phyloP scores from a whole-genome alignment of 1,140 invertebrate species.

The Wiebesia pumilae region DNA sequence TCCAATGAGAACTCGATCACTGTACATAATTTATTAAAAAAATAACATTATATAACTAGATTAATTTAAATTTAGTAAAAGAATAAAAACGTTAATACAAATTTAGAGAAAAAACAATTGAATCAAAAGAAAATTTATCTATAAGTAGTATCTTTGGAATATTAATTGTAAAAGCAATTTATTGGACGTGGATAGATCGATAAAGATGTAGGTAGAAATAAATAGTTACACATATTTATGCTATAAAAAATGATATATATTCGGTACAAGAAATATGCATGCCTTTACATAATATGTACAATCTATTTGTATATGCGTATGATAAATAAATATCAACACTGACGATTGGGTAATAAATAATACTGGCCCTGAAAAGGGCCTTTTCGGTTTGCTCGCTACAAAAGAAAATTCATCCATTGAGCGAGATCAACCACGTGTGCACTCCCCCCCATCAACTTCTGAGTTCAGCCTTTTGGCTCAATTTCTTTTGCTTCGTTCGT shows the following conservation, averaged over 20 bases:
- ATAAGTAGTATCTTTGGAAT: too few relatives aligned
- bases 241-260: conserved; percentile 49
- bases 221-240: neutral
- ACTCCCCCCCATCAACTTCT: too few relatives aligned
- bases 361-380: conserved; percentile 55
- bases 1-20: conserved; percentile 33
- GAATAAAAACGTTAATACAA: neutral
- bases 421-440: too few relatives aligned
- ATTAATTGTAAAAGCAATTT: too few relatives aligned
- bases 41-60: neutral
- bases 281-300: conserved; percentile 36
- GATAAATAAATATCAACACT: conserved; percentile 36
- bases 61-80: neutral
- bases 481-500: too few relatives aligned
- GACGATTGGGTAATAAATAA: conserved; percentile 42
- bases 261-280: conserved; percentile 28
- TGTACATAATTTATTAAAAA: conserved; percentile 23
- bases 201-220: neutral
- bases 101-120: neutral
- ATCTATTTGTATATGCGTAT: conserved; percentile 14
- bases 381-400: conserved; percentile 10
- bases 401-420: neutral
- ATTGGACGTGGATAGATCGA: too few relatives aligned
- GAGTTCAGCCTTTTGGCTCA: neutral
- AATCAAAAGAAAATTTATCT: too few relatives aligned